phyloP scores from a whole-genome alignment of 2,113 vertebrate species.

The Oenanthe oenanthe region DNA sequence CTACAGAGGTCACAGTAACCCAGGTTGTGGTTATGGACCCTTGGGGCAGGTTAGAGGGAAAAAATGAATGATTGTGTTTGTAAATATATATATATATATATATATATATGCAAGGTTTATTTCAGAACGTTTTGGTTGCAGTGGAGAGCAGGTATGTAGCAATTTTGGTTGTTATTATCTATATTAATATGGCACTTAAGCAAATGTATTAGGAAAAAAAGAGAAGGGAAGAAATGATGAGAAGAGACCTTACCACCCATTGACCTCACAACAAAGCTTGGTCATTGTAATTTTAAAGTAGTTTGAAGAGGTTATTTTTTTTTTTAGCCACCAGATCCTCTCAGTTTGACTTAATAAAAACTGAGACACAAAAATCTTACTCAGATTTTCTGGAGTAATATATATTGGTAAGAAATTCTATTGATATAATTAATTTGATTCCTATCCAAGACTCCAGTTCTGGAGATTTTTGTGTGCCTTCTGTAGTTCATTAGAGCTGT shows the following conservation, averaged over 20 bases:
- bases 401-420: background rate
- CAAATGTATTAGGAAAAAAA: background rate
- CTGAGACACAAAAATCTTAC: background rate
- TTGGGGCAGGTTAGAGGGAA: background rate
- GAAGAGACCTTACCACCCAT: fast-evolving
- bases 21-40: background rate
- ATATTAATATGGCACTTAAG: background rate
- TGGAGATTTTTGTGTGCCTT: background rate
- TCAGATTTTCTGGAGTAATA: background rate
- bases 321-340: background rate
- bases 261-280: fast-evolving
- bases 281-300: background rate
- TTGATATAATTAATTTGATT: background rate
- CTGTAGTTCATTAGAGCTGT: background rate
- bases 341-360: background rate
- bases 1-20: background rate
- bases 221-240: background rate
- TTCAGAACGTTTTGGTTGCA: background rate
- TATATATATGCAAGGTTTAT: background rate
- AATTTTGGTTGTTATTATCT: background rate
- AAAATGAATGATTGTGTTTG: background rate
- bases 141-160: background rate
- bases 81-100: background rate
- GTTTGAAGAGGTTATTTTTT: background rate
- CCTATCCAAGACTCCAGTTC: background rate